Percentiles rank a stretch among this genome's conserved stretches.
phyloP scores from a whole-genome alignment of 2,888 invertebrate species.

The Aphodius granarius region DNA sequence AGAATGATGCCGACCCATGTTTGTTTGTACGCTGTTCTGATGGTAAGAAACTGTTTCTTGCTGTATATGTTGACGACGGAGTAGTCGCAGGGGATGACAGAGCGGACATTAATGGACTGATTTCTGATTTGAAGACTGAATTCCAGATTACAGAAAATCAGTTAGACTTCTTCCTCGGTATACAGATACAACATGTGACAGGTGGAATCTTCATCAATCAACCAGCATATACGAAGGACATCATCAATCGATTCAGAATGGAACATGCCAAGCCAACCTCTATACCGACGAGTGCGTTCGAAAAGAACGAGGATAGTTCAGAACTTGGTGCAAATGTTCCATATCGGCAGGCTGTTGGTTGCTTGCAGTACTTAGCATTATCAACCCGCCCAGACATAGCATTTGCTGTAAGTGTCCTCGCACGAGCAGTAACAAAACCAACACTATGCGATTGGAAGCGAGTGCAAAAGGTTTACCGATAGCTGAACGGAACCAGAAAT shows the following conservation, averaged over 20 bases:
- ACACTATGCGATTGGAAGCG: neutral
- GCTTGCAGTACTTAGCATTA: neutral
- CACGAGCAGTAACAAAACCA: neutral
- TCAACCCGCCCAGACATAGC: neutral
- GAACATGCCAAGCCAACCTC: neutral
- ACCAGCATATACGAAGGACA: neutral
- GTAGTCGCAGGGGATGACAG: slow-evolving; percentile 30
- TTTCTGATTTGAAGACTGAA: neutral
- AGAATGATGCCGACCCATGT: slow-evolving; percentile 42
- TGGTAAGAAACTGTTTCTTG: slow-evolving; percentile 33
- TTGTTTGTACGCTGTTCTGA: slow-evolving; percentile 34
- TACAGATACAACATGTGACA: neutral
- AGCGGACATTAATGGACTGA: slow-evolving; percentile 16
- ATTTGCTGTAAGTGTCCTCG: too few relatives aligned
- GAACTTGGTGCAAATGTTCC: neutral
- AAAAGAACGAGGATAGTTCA: neutral
- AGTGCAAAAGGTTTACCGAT: neutral
- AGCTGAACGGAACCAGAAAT: neutral
- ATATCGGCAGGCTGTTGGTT: slow-evolving; percentile 2
- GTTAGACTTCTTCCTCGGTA: neutral
- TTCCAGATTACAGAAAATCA: neutral
- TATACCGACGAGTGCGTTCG: neutral
- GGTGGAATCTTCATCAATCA: neutral
- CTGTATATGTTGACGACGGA: slow-evolving; percentile 45
- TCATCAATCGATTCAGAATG: neutral